These are phyloP conservation scores for Spilogale gracilis DNA, from an alignment of 2,113 vertebrate species.

Conservation along the genomic window DNA sequence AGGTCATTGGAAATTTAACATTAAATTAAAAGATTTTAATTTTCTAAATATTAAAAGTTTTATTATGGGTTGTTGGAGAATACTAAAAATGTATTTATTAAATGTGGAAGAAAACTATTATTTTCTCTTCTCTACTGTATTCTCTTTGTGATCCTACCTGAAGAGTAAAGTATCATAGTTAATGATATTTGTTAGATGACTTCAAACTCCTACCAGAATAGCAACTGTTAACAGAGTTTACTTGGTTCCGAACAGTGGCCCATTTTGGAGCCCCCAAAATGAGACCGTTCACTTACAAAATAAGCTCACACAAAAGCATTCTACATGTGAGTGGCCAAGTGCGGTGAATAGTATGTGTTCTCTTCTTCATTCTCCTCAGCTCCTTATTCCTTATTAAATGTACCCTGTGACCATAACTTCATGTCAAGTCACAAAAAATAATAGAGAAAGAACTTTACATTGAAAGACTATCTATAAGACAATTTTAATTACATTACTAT, in stretches of 20 bases:
- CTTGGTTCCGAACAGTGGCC: background rate
- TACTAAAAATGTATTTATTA: background rate
- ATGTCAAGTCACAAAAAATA: background rate
- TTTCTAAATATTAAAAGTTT: background rate
- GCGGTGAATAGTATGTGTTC: background rate
- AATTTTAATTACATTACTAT: background rate
- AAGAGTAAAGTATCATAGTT: background rate
- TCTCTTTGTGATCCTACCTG: background rate
- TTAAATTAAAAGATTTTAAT: background rate
- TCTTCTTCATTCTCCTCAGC: background rate
- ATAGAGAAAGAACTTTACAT: background rate
- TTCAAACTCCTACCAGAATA: background rate
- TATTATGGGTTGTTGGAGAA: conserved; percentile 22
- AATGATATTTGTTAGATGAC: background rate
- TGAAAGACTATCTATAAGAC: background rate
- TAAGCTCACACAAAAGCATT: background rate
- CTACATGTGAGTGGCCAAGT: background rate
- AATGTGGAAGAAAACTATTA: background rate
- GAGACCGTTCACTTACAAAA: background rate
- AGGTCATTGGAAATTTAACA: conserved; percentile 22
- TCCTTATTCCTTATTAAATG: background rate
- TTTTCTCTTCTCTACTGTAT: background rate
- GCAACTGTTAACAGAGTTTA: background rate
- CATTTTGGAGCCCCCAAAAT: background rate
- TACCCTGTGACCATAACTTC: background rate